Evolutionary conservation across 2,797 vertebrate species (phyloP), one percentile per base, ranked within the genome.

Genomic region (Erpetoichthys calabaricus): DNA sequence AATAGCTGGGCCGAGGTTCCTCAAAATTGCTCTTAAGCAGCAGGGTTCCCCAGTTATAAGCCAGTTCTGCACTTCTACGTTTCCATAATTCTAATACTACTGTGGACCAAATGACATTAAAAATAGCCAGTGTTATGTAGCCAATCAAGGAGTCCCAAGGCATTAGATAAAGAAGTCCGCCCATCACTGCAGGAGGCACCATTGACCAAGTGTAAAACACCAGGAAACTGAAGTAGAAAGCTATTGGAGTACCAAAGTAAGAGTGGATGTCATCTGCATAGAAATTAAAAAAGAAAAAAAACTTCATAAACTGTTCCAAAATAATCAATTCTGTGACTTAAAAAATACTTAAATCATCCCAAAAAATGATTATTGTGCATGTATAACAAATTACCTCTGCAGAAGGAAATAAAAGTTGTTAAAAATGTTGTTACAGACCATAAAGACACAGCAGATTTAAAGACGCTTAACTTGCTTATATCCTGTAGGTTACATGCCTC

Each of bases 61-160:
- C 82, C 8, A 84, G 70, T 1, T 74, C 53, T 2, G 79, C 57
- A 55, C 81, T 86, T 5, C 81, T 73, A 1, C 87, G 75, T 59
- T 89, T 89, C 87, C 87, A 89, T 61, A 87, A 51, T 79, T 89
- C 86, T 68, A 89, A 81, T 47, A 85, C 56, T 45, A 89, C 64
- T 0, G 87, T 89, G 57, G 84, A 89, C 87, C 87, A 89, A 44
- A 89, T 63, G 76, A 89, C 86, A 68, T 83, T 89, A 72, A 89
- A 85, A 51, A 82, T 56, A 0, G 87, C 84, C 73, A 82, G 84
- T 56, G 86, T 60, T 72, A 87, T 77, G 66, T 83, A 77, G 52
- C 81, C 78, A 3, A 78, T 77, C 42, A 83, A 57, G 0, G 68
- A 58, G 1, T 60, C 58, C 55, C 41, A 46, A 9, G 58, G 53